These are phyloP conservation scores for Loriculus beryllinus DNA, from an alignment of 2,797 vertebrate species.

Conservation along the genomic window DNA sequence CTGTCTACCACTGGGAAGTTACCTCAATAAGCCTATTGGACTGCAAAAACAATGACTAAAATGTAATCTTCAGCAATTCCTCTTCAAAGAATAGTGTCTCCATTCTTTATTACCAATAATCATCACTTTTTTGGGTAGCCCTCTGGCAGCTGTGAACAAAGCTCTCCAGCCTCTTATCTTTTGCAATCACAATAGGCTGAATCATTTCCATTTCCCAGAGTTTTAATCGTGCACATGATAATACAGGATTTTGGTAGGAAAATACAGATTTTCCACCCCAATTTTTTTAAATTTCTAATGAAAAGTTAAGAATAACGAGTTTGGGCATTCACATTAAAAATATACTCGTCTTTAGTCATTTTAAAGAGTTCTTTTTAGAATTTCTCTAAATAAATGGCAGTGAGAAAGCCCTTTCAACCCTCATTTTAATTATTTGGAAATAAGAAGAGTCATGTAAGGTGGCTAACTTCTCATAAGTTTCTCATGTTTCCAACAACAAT, in stretches of 20 bases:
- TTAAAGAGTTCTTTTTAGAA: neutral
- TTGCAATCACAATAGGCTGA: neutral
- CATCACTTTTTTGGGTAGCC: neutral
- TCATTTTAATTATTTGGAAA: neutral
- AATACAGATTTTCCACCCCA: neutral
- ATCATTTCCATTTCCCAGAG: neutral
- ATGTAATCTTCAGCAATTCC: neutral
- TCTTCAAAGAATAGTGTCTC: neutral
- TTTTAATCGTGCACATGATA: neutral
- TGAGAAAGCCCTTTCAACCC: neutral
- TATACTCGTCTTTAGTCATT: neutral
- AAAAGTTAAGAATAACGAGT: neutral
- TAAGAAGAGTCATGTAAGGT: neutral
- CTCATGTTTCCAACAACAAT: neutral
- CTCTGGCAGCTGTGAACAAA: neutral
- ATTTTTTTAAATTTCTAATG: neutral
- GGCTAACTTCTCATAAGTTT: neutral
- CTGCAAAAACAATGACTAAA: neutral
- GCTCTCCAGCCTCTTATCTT: neutral
- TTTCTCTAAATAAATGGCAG: neutral
- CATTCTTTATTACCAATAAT: neutral
- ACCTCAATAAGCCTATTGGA: neutral
- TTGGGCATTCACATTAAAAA: neutral
- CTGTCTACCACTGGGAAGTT: neutral
- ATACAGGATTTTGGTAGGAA: neutral